Base-by-base conservation (phyloP, 2,797 vertebrate species). In the Arnoldichthys spilopterus region DNA sequence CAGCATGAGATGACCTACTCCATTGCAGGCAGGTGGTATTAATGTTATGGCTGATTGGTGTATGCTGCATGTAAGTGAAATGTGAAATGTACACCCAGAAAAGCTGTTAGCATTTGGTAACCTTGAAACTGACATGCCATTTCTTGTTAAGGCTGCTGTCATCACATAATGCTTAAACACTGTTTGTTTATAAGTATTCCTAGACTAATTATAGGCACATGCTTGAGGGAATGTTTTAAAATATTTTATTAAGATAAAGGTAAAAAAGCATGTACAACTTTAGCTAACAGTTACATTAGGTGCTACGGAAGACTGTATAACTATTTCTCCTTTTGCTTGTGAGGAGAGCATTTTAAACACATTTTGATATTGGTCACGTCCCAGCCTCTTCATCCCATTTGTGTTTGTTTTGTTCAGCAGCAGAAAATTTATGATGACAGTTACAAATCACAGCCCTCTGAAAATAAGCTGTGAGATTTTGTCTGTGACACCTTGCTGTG, bases 391-490 rank as follows among this genome's bases (percentile, higher is more conserved):
- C 20, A 16, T 74, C 67, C 24, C 20, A 63, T 37, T 58, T 53
- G 53, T 51, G 11, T 56, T 67, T 77, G 26, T 53, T 78, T 78
- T 74, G 45, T 72, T 75, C 72, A 45, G 58, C 66, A 0, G 34
- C 37, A 34, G 30, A 68, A 61, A 51, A 80, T 85, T 84, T 76
- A 80, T 58, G 71, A 78, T 72, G 78, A 75, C 70, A 62, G 56
- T 69, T 40, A 73, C 32, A 80, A 74, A 77, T 43, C 62, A 79
- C 56, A 37, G 28, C 0, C 37, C 20, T 58, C 54, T 79, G 16
- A 78, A 81, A 74, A 77, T 54, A 82, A 79, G 28, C 74, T 43
- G 53, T 70, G 54, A 78, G 69, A 69, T 80, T 73, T 78, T 49
- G 68, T 64, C 66, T 74, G 58, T 78, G 82, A 78, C 61, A 80